These are phyloP conservation scores for Puma concolor DNA, from an alignment of 2,113 vertebrate genomes.

Conservation along the genomic window DNA sequence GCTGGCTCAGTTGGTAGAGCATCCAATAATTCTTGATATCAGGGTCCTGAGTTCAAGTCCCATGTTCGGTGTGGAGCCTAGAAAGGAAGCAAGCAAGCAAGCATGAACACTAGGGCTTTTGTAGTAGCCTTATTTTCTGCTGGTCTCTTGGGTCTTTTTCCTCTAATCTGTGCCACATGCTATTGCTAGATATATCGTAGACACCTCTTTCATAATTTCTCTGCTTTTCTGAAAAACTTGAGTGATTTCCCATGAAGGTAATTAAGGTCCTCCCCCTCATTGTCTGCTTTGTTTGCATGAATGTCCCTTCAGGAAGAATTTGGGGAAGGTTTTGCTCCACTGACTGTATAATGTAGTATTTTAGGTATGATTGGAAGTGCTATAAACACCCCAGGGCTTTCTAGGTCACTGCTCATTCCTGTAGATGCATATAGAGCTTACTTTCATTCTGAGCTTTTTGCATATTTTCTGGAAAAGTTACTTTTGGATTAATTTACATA, in stretches of 20 bases:
- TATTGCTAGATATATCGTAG: rapidly evolving
- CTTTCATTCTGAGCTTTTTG: slow-evolving; percentile 49
- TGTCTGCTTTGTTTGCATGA: neutral
- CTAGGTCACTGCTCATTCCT: neutral
- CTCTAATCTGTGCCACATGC: rapidly evolving
- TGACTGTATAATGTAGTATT: neutral
- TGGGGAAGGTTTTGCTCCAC: neutral
- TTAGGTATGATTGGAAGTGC: neutral
- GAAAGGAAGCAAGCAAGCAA: too few relatives aligned
- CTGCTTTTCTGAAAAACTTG: neutral
- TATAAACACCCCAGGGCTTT: neutral
- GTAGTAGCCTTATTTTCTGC: neutral
- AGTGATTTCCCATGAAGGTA: neutral
- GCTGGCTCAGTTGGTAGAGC: too few relatives aligned
- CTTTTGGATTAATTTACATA: slow-evolving; percentile 75
- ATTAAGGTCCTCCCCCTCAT: neutral
- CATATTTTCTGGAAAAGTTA: slow-evolving; percentile 63
- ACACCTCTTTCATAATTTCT: neutral
- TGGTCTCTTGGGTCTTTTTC: neutral
- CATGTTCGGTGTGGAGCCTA: too few relatives aligned
- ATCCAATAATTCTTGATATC: too few relatives aligned
- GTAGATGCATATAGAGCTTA: neutral
- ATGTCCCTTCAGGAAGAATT: neutral
- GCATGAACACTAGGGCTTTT: neutral
- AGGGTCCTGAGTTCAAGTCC: too few relatives aligned